These are phyloP conservation scores for Uropetala carovei DNA, from an alignment of 2,888 invertebrate genomes.

Conservation along the genomic window DNA sequence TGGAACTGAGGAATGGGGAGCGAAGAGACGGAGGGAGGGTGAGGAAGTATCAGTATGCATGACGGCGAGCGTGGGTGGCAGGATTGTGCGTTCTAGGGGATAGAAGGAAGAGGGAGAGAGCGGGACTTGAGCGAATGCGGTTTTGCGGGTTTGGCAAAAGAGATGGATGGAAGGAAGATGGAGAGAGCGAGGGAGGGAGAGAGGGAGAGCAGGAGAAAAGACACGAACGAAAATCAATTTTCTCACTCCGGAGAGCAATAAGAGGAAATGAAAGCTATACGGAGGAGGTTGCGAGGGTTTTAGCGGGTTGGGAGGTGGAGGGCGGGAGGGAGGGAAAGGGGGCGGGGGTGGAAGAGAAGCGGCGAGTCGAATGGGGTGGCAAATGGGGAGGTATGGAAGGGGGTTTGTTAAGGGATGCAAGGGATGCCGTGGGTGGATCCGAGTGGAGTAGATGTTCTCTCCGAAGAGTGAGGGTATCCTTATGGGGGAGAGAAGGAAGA, in stretches of 20 bases:
- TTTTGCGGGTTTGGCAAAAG: background rate
- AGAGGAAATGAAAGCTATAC: slow-evolving; percentile 59
- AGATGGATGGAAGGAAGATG: background rate
- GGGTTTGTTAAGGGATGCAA: background rate
- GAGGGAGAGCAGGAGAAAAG: slow-evolving; percentile 65
- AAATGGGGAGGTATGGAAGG: background rate
- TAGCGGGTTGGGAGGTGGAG: background rate
- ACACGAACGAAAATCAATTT: slow-evolving; percentile 40
- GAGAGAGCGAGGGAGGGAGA: slow-evolving; percentile 3
- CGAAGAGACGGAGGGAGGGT: background rate
- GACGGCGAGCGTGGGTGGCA: too few species aligned
- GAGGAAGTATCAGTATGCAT: too few species aligned
- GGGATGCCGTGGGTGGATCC: background rate
- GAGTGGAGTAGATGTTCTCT: background rate
- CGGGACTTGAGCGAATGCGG: background rate
- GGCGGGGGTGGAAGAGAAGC: too few species aligned
- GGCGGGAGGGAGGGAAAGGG: background rate
- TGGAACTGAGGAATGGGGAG: background rate
- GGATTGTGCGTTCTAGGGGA: background rate
- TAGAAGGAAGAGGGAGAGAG: background rate
- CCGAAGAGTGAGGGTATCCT: background rate
- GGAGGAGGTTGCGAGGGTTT: background rate
- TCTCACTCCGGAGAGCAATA: slow-evolving; percentile 39
- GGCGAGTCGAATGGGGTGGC: background rate
- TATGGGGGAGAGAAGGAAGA: background rate